Base-by-base conservation (phyloP, 2,113 vertebrate genomes). In the Meriones unguiculatus region DNA sequence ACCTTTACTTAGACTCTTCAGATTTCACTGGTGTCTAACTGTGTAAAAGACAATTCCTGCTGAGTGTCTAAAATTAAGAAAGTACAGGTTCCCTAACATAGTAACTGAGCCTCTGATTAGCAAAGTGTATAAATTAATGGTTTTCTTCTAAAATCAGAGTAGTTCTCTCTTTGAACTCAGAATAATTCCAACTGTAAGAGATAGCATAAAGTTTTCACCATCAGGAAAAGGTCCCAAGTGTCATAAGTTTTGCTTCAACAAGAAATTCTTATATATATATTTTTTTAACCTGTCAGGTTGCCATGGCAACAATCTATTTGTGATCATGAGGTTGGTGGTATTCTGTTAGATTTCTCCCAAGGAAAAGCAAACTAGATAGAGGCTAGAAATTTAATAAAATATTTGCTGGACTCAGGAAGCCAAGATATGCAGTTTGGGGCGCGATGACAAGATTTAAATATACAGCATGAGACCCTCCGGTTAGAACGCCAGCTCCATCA, bases 401-500 rank as follows among this genome's bases (percentile, higher is more conserved):
- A 98, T 90, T 94, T 97, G 94, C 95, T 94, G 95, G 95, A 97
- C 87, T 57, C 15, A 94, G 92, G 98, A 98, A 97, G 57, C 81
- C n/a, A 65, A 97, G 90, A 95, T 80, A 95, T 0, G 87, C 87
- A 90, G 41, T 98, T 95, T 93, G 96, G 94, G 95, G 91, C 94
- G 96, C 76, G 81, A 78, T 87, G 95, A 97, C 85, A 97, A 75
- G 52, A 98, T 98, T 98, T 98, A 98, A 98, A 98, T 98, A 98
- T 87, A 98, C 93, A 98, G 97, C 78, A 97, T 64, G 59, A 97
- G 91, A 97, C 91, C 88, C 95, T 93, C 89, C 52, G 96, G 98
- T 98, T 98, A 98, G 0, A 0, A 94, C 94, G 97, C 54, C 86
- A 96, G 93, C 92, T 97, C 97, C 95, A 97, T 97, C 97, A 97